phyloP scores from a whole-genome alignment of 2,888 invertebrate species.

The Sacculina carcini region DNA sequence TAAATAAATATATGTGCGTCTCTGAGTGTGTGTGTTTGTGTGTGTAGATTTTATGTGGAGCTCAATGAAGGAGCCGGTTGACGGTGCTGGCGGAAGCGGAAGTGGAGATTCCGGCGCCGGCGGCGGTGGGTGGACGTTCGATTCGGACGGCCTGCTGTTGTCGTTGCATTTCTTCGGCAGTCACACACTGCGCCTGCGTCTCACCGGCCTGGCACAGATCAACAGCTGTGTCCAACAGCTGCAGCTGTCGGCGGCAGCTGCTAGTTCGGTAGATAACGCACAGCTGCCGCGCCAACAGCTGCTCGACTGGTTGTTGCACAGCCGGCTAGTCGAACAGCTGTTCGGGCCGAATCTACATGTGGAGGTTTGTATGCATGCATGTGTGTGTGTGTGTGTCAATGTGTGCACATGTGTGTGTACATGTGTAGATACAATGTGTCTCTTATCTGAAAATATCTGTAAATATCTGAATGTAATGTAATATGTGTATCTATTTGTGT shows the following conservation, averaged over 20 bases:
- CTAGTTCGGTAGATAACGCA: slow-evolving; percentile 47
- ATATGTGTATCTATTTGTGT: too few species aligned
- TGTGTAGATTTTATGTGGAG: slow-evolving; percentile 72
- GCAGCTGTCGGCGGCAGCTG: slow-evolving; percentile 70
- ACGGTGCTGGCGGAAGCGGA: slow-evolving; percentile 25
- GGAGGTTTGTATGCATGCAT: slow-evolving; percentile 31
- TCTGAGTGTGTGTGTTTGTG: too few species aligned
- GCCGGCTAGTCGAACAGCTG: slow-evolving; percentile 72
- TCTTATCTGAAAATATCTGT: too few species aligned
- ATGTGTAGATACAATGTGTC: too few species aligned
- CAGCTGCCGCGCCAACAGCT: slow-evolving; percentile 58
- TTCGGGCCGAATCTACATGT: slow-evolving; percentile 94
- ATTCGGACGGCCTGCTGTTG: slow-evolving; percentile 59
- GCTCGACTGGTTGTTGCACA: slow-evolving; percentile 62
- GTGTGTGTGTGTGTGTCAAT: background rate
- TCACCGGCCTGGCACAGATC: slow-evolving; percentile 79
- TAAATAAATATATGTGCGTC: too few species aligned
- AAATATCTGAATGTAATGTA: too few species aligned
- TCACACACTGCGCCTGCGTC: slow-evolving; percentile 69
- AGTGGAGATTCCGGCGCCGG: background rate
- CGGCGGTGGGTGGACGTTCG: slow-evolving; percentile 28
- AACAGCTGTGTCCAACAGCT: slow-evolving; percentile 76
- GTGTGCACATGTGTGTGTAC: too few species aligned
- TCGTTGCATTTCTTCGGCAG: slow-evolving; percentile 93
- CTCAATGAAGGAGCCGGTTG: slow-evolving; percentile 70